These are phyloP conservation scores for Macaca nemestrina DNA, from an alignment of 2,113 vertebrate genomes.

Conservation along the genomic window DNA sequence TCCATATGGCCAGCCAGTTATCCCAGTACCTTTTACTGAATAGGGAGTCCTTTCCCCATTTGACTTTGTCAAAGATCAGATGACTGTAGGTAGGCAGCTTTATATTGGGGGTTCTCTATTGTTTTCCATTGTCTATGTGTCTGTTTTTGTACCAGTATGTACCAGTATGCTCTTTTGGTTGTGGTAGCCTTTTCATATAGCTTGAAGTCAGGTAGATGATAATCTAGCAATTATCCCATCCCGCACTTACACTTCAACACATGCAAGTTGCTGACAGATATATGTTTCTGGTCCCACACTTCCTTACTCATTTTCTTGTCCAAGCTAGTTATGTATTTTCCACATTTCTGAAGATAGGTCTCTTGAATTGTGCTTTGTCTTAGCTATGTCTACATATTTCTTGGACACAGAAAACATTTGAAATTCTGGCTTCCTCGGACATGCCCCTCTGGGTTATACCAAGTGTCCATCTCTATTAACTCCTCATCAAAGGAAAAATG, in stretches of 20 bases:
- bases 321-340: neutral
- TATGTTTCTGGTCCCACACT: neutral
- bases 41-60: no score
- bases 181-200: no score
- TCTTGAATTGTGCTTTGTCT: neutral
- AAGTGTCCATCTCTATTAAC: neutral
- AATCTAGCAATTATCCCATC: neutral
- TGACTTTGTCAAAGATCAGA: no score
- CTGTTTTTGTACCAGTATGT: no score
- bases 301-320: neutral
- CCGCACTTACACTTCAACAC: neutral
- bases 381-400: neutral
- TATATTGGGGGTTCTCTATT: no score
- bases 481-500: neutral
- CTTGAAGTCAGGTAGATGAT: neutral
- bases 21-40: no score
- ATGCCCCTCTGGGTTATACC: neutral
- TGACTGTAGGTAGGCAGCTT: no score
- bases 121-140: no score
- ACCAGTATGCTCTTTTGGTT: no score
- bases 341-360: neutral
- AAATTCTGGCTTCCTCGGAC: neutral
- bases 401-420: neutral
- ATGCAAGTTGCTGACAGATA: neutral
- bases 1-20: no score